Percentiles rank a stretch among this genome's conserved stretches.
Evolutionary conservation across 2,113 vertebrate species (phyloP).

Genomic region (Zeus faber): DNA sequence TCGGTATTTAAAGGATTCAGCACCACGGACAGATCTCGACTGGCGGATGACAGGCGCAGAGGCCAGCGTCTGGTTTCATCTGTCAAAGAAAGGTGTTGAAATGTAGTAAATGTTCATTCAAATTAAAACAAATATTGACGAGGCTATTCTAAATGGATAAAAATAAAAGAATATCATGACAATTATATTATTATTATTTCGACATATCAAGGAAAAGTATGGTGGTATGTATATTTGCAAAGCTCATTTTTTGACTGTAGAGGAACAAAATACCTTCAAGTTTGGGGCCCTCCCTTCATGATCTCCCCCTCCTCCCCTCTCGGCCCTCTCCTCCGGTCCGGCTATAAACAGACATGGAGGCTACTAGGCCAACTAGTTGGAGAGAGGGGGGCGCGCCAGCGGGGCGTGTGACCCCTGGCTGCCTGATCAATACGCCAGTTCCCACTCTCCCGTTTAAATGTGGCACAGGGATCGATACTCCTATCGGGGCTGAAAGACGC

Average conservation of each 20-base stretch:
- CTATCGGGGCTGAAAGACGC: slow-evolving; percentile 68
- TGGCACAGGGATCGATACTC: slow-evolving; percentile 73
- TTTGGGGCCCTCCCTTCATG: slow-evolving; percentile 15
- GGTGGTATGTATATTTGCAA: too few relatives aligned
- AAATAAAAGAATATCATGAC: too few relatives aligned
- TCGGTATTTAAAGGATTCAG: slow-evolving; percentile 35
- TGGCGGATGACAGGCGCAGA: too few relatives aligned
- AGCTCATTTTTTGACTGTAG: too few relatives aligned
- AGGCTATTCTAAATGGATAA: too few relatives aligned
- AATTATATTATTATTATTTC: too few relatives aligned
- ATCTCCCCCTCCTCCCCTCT: slow-evolving; percentile 17
- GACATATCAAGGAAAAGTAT: too few relatives aligned
- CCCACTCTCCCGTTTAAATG: slow-evolving; percentile 73
- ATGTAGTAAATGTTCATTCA: too few relatives aligned
- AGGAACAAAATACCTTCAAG: too few relatives aligned
- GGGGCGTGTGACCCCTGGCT: slow-evolving; percentile 67
- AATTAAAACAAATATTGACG: too few relatives aligned
- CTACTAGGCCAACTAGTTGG: slow-evolving; percentile 52
- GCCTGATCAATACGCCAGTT: slow-evolving; percentile 72
- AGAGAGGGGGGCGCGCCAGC: slow-evolving; percentile 39
- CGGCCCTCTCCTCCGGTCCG: not conserved
- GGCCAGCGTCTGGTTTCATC: too few relatives aligned
- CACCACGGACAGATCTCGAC: slow-evolving; percentile 67
- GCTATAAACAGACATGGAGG: slow-evolving; percentile 25
- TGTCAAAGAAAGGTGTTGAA: too few relatives aligned